phyloP scores from a whole-genome alignment of 2,113 vertebrate genomes.

The Egretta garzetta region DNA sequence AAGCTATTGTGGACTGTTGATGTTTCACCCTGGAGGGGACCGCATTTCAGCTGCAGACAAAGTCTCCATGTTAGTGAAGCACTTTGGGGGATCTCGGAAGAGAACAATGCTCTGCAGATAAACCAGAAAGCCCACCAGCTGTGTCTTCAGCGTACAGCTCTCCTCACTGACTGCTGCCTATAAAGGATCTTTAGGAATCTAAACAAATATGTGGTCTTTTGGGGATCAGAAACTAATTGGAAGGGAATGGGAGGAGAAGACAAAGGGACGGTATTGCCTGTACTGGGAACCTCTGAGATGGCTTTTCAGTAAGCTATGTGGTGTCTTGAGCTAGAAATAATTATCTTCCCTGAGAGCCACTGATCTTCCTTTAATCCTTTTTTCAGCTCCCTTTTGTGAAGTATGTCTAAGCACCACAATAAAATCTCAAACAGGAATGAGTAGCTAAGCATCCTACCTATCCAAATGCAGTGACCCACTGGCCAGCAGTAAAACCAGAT shows the following conservation, averaged over 20 bases:
- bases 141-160: not conserved
- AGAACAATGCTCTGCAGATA: not conserved
- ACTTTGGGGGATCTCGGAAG: not conserved
- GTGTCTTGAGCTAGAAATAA: conserved; percentile 34
- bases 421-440: not conserved
- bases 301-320: not conserved
- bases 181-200: not conserved
- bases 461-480: not conserved
- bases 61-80: not conserved
- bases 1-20: not conserved
- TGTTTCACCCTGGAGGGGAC: not conserved
- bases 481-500: not conserved
- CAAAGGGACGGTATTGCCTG: not conserved
- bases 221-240: conserved; percentile 31
- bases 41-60: not conserved
- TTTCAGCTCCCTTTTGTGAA: not conserved
- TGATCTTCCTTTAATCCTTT: conserved; percentile 39
- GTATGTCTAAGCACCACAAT: not conserved
- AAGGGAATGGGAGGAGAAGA: not conserved
- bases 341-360: conserved; percentile 18
- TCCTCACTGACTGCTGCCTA: not conserved
- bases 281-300: not conserved
- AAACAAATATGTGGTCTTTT: not conserved
- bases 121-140: not conserved
- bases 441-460: not conserved